Percentiles rank a stretch among this genome's conserved stretches.
These are phyloP conservation scores for Perccottus glenii DNA, from an alignment of 2,113 vertebrate genomes.

Conservation along the genomic window DNA sequence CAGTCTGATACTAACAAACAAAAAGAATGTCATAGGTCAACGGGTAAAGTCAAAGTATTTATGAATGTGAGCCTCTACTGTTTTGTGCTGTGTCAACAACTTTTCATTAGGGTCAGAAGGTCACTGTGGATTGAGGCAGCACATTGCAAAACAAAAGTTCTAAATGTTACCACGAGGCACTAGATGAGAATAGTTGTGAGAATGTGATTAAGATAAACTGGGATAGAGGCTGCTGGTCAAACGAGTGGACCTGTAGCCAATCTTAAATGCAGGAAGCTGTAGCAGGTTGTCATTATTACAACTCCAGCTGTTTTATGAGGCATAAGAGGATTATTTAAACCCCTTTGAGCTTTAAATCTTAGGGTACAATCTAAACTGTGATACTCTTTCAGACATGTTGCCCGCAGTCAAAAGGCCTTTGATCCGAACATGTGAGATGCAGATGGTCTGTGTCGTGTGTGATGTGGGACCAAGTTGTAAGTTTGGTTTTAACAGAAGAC, in stretches of 20 bases:
- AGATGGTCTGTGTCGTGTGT: slow-evolving; percentile 37
- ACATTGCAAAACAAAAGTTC: not conserved
- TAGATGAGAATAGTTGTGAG: no score
- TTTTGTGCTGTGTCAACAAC: slow-evolving; percentile 34
- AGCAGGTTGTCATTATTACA: slow-evolving; percentile 10
- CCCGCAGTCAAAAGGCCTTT: slow-evolving; percentile 22
- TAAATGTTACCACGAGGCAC: slow-evolving; percentile 10
- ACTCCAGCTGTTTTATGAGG: slow-evolving; percentile 18
- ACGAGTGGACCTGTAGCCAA: no score
- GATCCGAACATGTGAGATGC: slow-evolving; percentile 50
- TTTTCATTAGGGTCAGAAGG: slow-evolving; percentile 32
- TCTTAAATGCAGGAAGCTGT: not conserved
- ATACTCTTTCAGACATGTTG: slow-evolving; percentile 9
- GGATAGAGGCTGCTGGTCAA: no score
- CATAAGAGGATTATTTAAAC: slow-evolving; percentile 14
- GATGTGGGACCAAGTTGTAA: slow-evolving; percentile 14
- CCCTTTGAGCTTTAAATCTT: slow-evolving; percentile 27
- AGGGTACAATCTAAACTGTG: slow-evolving; percentile 11
- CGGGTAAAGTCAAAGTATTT: slow-evolving; percentile 35
- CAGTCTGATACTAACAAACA: slow-evolving; percentile 15
- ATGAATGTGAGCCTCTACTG: slow-evolving; percentile 24
- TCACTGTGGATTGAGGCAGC: slow-evolving; percentile 14
- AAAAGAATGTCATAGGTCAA: slow-evolving; percentile 13
- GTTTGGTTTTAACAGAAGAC: slow-evolving; percentile 12
- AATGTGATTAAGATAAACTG: no score